Conservation (phyloP, 2,888 invertebrate species). For the Cloeon dipterum region DNA sequence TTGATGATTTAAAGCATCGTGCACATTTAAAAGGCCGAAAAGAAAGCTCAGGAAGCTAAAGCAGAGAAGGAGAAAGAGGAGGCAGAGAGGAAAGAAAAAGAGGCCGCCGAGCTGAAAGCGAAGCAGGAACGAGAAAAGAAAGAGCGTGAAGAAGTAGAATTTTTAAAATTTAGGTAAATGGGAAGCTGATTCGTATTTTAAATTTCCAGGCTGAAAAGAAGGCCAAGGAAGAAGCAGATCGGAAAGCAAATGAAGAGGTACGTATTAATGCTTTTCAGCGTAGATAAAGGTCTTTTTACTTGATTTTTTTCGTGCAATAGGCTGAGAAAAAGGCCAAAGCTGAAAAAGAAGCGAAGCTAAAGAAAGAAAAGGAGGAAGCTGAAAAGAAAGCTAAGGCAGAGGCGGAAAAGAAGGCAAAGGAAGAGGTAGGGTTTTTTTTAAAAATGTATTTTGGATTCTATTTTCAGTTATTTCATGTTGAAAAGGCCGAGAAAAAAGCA, state of each 20-base stretch:
- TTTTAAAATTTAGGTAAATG: conserved; percentile 6
- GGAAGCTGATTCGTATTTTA: too few relatives aligned
- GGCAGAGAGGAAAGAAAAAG: conserved; percentile 9
- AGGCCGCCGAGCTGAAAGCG: conserved; percentile 7
- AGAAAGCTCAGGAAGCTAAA: conserved; percentile 6
- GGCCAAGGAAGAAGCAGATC: conserved; percentile 1
- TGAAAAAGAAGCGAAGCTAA: conserved; percentile 3
- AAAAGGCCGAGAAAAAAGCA: conserved; percentile 1
- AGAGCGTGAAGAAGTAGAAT: conserved; percentile 8
- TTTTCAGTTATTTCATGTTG: too few relatives aligned
- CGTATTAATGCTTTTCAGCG: conserved; percentile 6
- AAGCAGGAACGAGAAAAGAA: conserved; percentile 5
- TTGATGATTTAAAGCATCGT: too few relatives aligned
- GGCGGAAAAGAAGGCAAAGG: not conserved
- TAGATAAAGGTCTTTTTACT: conserved; percentile 4
- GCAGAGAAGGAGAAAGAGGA: conserved; percentile 9
- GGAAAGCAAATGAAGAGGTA: conserved; percentile 4
- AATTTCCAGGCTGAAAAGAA: not conserved
- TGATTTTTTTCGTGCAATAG: too few relatives aligned
- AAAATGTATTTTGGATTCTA: conserved; percentile 5
- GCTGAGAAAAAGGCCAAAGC: conserved; percentile 2
- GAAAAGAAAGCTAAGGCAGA: not conserved
- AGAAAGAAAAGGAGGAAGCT: not conserved
- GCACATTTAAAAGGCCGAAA: too few relatives aligned
- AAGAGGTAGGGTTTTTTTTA: too few relatives aligned